Evolutionary conservation across 2,888 invertebrate genomes (phyloP).

Genomic region (Meteorus colon): DNA sequence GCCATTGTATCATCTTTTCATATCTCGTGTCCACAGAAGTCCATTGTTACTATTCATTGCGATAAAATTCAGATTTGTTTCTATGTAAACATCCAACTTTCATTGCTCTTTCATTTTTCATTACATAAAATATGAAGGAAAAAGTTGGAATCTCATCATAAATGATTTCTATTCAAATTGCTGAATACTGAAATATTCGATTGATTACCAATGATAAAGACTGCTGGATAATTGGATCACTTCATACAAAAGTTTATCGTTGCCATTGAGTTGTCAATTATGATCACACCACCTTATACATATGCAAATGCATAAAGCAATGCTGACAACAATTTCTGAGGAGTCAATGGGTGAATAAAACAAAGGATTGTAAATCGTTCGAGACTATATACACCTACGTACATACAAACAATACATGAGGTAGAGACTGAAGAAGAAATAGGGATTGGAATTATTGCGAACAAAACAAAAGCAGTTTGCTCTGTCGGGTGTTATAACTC

Average conservation of each 20-base stretch:
- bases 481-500: slow-evolving; percentile 24
- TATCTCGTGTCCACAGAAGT: too few species aligned
- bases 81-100: too few species aligned
- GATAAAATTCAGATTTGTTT: too few species aligned
- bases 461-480: slow-evolving; percentile 28
- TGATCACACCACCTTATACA: neutral
- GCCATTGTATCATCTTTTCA: too few species aligned
- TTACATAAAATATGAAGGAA: too few species aligned
- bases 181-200: too few species aligned
- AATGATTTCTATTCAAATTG: too few species aligned
- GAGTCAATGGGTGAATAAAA: neutral
- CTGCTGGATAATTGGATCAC: too few species aligned
- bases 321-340: neutral
- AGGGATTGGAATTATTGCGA: slow-evolving; percentile 28
- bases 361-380: slow-evolving; percentile 4
- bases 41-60: too few species aligned
- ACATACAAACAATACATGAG: neutral
- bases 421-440: slow-evolving; percentile 22
- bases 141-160: too few species aligned
- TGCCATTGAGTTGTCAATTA: neutral
- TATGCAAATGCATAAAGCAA: neutral
- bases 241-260: neutral
- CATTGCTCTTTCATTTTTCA: too few species aligned
- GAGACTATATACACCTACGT: neutral
- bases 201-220: too few species aligned